Base-by-base conservation (phyloP, 2,113 vertebrate species). In the Rhegmatorhina hoffmannsi region DNA sequence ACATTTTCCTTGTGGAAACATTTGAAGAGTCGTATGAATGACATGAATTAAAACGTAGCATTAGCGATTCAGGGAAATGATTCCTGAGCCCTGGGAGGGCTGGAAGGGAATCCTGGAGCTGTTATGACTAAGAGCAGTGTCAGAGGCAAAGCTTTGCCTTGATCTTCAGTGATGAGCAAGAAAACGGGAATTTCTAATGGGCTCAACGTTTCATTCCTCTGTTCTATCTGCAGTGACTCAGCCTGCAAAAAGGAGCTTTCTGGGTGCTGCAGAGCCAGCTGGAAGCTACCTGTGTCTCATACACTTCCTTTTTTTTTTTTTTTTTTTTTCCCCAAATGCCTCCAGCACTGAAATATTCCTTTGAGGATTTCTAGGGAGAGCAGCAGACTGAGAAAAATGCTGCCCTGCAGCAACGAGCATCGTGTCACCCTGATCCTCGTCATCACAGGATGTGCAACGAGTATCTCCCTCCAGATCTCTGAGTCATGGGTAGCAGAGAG, bases 231-330 rank as follows among this genome's bases (percentile, higher is more conserved):
- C 75, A 56, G 87, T 95, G 94, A 97, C 64, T 97, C 93, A 95
- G 74, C 75, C 68, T n/a, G 49, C 87, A 91, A 94, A 59, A 64
- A 59, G 43, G 69, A 89, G 69, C 8, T 63, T 72, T 88, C 34
- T 24, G 60, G 60, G 29, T 69, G 87, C 70, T 69, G 80, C 28
- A 80, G 63, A 92, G 88, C 38, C 69, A 81, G 38, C 80, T 94
- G 87, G 82, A 84, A 91, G 50, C 67, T 91, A 76, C 91, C 94
- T 95, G 67, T 76, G 95, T 92, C 95, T 89, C 89, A 84, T 26
- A 62, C 21, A 40, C 77, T 95, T 94, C 86, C 96, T 77, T 94
- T 53, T 31, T 38, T 24, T 9, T 94, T 53, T 31, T 38, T 24
- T 9, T 24, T 24, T 20, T 14, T 46, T 36, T 43, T 15, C 7